These are phyloP conservation scores for Cynodonichthys magdalenae DNA, from an alignment of 2,797 vertebrate genomes.

Conservation along the genomic window DNA sequence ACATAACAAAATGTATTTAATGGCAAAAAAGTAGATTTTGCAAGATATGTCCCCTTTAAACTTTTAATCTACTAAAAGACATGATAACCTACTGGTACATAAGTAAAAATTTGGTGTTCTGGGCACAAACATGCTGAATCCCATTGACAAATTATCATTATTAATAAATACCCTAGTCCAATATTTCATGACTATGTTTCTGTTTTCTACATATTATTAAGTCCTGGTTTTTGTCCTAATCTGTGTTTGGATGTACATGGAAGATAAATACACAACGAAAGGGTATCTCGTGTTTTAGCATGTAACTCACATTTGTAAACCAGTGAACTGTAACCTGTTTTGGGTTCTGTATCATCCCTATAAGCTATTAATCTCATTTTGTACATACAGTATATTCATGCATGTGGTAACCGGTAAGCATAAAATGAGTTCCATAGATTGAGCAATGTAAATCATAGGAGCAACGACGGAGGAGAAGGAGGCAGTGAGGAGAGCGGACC, in stretches of 20 bases:
- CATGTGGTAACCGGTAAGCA: conserved; percentile 34
- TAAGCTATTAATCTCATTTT: conserved; percentile 35
- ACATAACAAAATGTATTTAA: too few species aligned
- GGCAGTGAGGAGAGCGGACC: conserved; percentile 56
- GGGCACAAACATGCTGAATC: too few species aligned
- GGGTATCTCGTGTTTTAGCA: conserved; percentile 6
- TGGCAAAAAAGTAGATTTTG: too few species aligned
- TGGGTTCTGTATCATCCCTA: conserved; percentile 27
- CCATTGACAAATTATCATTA: too few species aligned
- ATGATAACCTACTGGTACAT: too few species aligned
- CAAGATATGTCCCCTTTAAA: too few species aligned
- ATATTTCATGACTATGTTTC: too few species aligned
- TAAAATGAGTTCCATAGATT: conserved; percentile 44
- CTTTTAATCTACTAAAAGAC: too few species aligned
- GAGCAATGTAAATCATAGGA: conserved; percentile 61
- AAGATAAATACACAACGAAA: conserved; percentile 6
- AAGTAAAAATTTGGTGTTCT: too few species aligned
- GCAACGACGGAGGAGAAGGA: conserved; percentile 45
- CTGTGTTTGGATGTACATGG: not conserved
- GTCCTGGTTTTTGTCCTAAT: not conserved
- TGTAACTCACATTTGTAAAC: conserved; percentile 19
- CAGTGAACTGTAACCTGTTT: conserved; percentile 1
- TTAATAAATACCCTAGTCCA: too few species aligned
- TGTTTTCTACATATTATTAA: too few species aligned
- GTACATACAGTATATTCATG: conserved; percentile 18